Evolutionary conservation across 2,797 vertebrate species (phyloP).

Genomic region (Bucorvus abyssinicus): DNA sequence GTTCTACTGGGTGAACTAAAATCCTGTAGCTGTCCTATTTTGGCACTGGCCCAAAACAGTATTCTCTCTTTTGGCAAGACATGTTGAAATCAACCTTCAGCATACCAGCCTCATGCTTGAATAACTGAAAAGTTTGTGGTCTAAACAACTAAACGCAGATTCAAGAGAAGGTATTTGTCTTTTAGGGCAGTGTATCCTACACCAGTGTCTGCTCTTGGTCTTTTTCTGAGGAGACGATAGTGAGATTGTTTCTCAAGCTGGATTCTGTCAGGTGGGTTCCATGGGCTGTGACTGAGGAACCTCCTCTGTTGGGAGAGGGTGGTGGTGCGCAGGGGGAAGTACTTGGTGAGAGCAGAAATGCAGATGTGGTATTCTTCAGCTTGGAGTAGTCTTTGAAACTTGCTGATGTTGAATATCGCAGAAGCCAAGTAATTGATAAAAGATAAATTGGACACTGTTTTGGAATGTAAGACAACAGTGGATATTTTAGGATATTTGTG

Average conservation of each 20-base stretch:
- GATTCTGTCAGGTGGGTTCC: not conserved
- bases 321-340: not conserved
- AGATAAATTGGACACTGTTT: not conserved
- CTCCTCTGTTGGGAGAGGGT: not conserved
- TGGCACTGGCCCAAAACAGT: not conserved
- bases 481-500: not conserved
- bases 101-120: not conserved
- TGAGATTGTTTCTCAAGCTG: not conserved
- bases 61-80: not conserved
- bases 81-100: not conserved
- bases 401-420: not conserved
- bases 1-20: not conserved
- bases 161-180: not conserved
- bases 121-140: not conserved
- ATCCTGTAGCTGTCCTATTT: not conserved
- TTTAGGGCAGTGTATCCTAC: not conserved
- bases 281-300: not conserved
- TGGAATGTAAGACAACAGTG: not conserved
- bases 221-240: not conserved
- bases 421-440: not conserved
- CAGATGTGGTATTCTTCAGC: rapidly evolving
- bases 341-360: not conserved
- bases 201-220: rapidly evolving
- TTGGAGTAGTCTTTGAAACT: not conserved
- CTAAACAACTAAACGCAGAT: not conserved